Conservation (phyloP, 2,888 invertebrate genomes). For the Melanotus villosus region DNA sequence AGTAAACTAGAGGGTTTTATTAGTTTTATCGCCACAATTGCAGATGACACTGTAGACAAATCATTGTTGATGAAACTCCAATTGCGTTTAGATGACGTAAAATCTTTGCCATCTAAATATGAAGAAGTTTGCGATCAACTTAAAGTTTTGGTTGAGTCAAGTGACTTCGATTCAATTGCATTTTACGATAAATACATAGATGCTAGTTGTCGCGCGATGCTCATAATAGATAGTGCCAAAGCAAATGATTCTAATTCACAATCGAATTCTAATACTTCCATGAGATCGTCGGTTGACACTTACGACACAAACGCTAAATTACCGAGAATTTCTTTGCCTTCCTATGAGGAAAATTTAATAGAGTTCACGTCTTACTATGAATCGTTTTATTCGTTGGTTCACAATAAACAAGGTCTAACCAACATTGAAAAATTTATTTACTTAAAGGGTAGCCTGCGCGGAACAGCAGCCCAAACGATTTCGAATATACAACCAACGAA, state of each 20-base stretch:
- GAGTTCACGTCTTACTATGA: not conserved
- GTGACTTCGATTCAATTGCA: not conserved
- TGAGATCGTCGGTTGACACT: not conserved
- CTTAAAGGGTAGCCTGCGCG: not conserved
- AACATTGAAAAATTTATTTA: not conserved
- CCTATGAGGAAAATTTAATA: not conserved
- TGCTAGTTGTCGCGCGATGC: not conserved
- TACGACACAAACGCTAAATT: slow-evolving; percentile 15
- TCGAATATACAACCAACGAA: not conserved
- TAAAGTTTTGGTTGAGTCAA: not conserved
- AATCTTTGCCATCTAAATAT: not conserved
- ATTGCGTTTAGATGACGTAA: not conserved
- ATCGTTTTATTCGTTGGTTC: slow-evolving; percentile 1
- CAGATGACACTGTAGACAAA: not conserved
- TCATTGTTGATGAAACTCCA: not conserved
- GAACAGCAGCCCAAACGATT: slow-evolving; percentile 9
- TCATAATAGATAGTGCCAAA: not conserved
- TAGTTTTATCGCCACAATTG: not conserved
- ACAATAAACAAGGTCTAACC: not conserved
- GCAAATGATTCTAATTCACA: not conserved
- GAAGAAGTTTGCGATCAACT: not conserved
- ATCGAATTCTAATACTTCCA: not conserved
- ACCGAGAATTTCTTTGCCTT: not conserved
- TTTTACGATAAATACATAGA: not conserved
- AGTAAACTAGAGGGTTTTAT: not conserved